Evolutionary conservation across 2,113 vertebrate genomes (phyloP).

Genomic region (Prunella himalayana): DNA sequence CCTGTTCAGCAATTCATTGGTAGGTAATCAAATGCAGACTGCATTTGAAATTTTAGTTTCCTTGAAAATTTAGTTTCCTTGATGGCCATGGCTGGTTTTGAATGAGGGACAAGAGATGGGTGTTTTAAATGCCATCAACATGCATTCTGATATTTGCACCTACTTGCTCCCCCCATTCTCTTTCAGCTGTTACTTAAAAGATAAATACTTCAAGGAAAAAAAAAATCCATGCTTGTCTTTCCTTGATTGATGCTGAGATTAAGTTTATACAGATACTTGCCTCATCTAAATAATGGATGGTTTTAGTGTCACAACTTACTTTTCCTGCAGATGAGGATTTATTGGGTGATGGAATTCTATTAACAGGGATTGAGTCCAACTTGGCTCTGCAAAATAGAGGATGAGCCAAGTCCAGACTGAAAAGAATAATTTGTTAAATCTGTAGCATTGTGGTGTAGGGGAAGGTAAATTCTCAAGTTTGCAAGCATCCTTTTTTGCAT

Average conservation of each 20-base stretch:
- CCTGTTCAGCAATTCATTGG: neutral
- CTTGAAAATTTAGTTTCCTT: neutral
- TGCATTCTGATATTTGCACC: neutral
- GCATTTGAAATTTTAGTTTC: neutral
- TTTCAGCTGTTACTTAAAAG: neutral
- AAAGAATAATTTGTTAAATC: neutral
- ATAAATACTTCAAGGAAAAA: neutral
- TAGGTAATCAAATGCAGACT: neutral
- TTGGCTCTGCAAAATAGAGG: neutral
- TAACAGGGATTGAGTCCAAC: neutral
- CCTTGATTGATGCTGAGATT: neutral
- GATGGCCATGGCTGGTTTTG: neutral
- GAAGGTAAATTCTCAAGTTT: neutral
- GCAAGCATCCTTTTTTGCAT: neutral
- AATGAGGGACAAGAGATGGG: neutral
- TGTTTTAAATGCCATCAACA: neutral
- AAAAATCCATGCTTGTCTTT: neutral
- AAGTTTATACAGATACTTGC: neutral
- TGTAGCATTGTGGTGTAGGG: neutral
- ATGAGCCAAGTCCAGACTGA: neutral
- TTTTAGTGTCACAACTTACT: neutral
- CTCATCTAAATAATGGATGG: neutral
- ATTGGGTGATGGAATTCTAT: neutral
- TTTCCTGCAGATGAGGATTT: neutral
- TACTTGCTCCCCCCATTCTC: neutral